Evolutionary conservation across 2,797 vertebrate genomes (phyloP).

Genomic region (Crypturellus tataupa): DNA sequence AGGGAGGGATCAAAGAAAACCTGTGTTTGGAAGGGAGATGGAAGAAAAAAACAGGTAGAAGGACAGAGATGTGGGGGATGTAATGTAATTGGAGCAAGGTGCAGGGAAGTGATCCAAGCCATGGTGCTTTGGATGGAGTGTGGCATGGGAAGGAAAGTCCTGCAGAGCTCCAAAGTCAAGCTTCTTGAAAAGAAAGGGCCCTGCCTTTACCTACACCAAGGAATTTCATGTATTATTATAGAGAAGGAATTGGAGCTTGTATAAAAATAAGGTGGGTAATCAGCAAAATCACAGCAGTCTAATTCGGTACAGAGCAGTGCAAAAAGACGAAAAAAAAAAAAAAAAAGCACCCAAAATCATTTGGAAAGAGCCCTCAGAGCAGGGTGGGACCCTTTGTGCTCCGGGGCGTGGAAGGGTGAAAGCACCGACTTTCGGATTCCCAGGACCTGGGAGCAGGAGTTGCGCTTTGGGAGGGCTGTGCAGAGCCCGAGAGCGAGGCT

Average conservation of each 20-base stretch:
- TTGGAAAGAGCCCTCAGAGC: constrained; percentile 82
- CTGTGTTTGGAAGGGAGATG: background rate
- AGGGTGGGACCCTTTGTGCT: constrained; percentile 90
- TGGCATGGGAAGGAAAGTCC: background rate
- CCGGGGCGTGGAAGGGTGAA: constrained; percentile 83
- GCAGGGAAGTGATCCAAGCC: constrained; percentile 15
- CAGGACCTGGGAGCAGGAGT: constrained; percentile 75
- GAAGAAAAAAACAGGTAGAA: background rate
- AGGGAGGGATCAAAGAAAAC: background rate
- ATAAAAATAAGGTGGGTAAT: background rate
- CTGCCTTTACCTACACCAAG: background rate
- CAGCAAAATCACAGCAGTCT: constrained; percentile 15
- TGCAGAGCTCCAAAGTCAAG: background rate
- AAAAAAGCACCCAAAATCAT: background rate
- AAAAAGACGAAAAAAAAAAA: background rate
- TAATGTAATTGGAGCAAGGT: background rate
- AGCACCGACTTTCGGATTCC: constrained; percentile 86
- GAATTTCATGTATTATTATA: constrained; percentile 13
- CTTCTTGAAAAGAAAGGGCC: background rate
- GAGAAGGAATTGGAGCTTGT: background rate
- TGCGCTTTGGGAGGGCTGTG: constrained; percentile 65
- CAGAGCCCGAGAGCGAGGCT: constrained; percentile 63
- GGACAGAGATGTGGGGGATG: background rate
- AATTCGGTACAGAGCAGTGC: background rate
- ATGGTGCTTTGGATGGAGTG: constrained; percentile 7